Evolutionary conservation across 2,888 invertebrate genomes (phyloP).

Genomic region (Muscina levida): DNA sequence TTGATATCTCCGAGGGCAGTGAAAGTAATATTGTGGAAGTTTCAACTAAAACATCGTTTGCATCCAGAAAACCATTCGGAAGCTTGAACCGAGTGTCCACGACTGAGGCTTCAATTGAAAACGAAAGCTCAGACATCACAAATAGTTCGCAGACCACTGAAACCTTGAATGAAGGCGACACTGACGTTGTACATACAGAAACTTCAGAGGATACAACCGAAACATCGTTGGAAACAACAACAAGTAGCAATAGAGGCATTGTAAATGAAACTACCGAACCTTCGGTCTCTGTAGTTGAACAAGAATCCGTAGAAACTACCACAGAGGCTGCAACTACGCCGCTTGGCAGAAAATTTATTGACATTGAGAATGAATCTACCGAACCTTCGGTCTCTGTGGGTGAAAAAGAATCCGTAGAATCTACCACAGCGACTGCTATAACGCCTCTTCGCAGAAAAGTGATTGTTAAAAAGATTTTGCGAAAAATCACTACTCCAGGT

Average conservation of each 20-base stretch:
- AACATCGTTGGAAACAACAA: too few relatives aligned
- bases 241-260: neutral
- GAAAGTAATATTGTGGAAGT: neutral
- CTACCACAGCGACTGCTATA: conserved; percentile 10
- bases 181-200: too few relatives aligned
- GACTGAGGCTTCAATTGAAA: neutral
- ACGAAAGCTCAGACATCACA: neutral
- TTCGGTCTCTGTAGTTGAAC: neutral
- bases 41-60: neutral
- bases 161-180: neutral
- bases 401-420: neutral
- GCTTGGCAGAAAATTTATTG: too few relatives aligned
- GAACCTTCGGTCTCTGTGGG: neutral
- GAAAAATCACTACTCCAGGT: too few relatives aligned
- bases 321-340: conserved; percentile 19
- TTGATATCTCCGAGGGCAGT: neutral
- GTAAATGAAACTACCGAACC: neutral
- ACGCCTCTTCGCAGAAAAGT: too few relatives aligned
- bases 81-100: neutral
- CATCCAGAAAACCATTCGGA: conserved; percentile 6
- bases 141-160: neutral
- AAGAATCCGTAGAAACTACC: neutral
- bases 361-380: neutral
- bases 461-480: too few relatives aligned
- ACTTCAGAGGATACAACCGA: too few relatives aligned